Percentiles rank a stretch among this genome's conserved stretches.
Evolutionary conservation across 2,797 vertebrate species (phyloP).

Genomic region (Thalassophryne amazonica): DNA sequence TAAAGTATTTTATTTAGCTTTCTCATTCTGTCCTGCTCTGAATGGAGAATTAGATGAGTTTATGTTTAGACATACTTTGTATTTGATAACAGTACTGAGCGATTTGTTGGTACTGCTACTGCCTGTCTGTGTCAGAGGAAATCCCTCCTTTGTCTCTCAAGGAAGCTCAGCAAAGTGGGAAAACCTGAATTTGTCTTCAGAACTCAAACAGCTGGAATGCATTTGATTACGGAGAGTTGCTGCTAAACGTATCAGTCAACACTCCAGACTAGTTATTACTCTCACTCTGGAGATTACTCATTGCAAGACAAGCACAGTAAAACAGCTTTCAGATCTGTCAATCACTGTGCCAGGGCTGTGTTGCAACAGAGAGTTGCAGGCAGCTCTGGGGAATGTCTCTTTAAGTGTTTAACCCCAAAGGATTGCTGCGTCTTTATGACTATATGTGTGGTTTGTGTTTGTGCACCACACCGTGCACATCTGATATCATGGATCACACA

Average conservation of each 20-base stretch:
- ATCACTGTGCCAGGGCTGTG: conserved; percentile 59
- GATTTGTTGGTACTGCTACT: conserved; percentile 65
- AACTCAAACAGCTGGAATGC: conserved; percentile 70
- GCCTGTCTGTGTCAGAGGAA: conserved; percentile 76
- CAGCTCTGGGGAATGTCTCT: conserved; percentile 46
- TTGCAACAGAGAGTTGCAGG: conserved; percentile 49
- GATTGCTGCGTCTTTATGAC: conserved; percentile 65
- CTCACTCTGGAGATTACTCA: conserved; percentile 53
- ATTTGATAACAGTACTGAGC: conserved; percentile 59
- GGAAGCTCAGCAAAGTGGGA: conserved; percentile 74
- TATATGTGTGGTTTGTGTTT: conserved; percentile 62
- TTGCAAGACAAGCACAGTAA: conserved; percentile 60
- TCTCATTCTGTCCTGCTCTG: conserved; percentile 10
- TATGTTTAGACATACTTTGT: conserved; percentile 59
- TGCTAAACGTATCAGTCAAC: conserved; percentile 66
- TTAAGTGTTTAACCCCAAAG: conserved; percentile 61
- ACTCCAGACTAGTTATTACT: conserved; percentile 58
- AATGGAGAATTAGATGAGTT: conserved; percentile 38
- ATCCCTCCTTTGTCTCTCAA: conserved; percentile 82
- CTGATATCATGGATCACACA: conserved; percentile 61
- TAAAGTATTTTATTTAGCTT: background rate
- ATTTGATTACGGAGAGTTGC: conserved; percentile 62
- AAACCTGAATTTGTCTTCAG: conserved; percentile 76
- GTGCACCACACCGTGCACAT: conserved; percentile 59
- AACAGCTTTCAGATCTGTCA: conserved; percentile 67